Conservation (phyloP, 1,140 invertebrate genomes). For the Oryzaephilus surinamensis region DNA sequence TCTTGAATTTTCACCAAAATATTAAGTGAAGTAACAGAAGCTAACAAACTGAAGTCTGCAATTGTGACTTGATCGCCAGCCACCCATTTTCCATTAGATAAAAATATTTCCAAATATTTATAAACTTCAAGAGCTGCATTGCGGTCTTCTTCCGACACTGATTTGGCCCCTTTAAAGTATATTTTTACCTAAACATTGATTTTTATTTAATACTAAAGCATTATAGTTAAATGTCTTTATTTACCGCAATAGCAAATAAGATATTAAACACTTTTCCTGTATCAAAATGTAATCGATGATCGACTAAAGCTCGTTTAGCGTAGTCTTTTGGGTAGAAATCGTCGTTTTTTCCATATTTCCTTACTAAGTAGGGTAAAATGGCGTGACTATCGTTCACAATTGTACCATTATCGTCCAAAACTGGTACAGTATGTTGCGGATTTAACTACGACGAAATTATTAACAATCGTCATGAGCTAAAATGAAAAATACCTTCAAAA, state of each 20-base stretch:
- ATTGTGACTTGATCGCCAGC: slow-evolving; percentile 40
- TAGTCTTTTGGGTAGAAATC: not conserved
- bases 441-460: slow-evolving; percentile 38
- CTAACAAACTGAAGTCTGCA: slow-evolving; percentile 39
- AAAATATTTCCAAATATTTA: not conserved
- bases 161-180: too few relatives aligned
- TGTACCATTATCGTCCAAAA: slow-evolving; percentile 46
- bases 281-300: not conserved
- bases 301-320: not conserved
- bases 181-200: too few relatives aligned
- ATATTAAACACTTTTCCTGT: not conserved
- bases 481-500: slow-evolving; percentile 3
- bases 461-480: not conserved
- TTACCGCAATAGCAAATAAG: too few relatives aligned
- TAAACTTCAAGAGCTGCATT: too few relatives aligned
- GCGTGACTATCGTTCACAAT: not conserved
- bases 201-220: too few relatives aligned
- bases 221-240: too few relatives aligned
- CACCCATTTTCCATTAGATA: slow-evolving; percentile 16
- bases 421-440: slow-evolving; percentile 58
- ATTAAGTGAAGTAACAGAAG: slow-evolving; percentile 29
- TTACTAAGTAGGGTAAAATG: not conserved
- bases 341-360: slow-evolving; percentile 1
- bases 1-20: slow-evolving; percentile 24
- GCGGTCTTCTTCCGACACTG: not conserved